Percentiles rank a stretch among this genome's conserved stretches.
phyloP scores from a whole-genome alignment of 2,113 vertebrate species.

The Eretmochelys imbricata region DNA sequence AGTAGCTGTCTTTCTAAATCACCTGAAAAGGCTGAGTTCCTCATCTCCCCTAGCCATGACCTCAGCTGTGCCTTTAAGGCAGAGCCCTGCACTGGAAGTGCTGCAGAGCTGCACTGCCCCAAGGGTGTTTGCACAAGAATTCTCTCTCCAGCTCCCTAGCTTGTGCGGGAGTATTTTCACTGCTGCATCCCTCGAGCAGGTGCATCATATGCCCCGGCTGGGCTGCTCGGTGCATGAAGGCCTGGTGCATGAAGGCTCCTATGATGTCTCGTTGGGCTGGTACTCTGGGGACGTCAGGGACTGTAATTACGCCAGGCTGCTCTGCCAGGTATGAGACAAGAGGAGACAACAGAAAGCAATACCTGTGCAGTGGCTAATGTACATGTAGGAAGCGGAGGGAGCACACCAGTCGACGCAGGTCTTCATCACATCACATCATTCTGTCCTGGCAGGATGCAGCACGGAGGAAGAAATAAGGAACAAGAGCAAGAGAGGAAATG shows the following conservation, averaged over 20 bases:
- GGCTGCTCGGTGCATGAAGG: neutral
- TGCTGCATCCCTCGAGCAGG: neutral
- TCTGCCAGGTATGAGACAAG: neutral
- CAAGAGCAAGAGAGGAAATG: neutral
- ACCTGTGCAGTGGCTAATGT: neutral
- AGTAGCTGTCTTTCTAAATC: constrained; percentile 17
- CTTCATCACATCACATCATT: neutral
- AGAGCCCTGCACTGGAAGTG: neutral
- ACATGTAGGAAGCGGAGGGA: neutral
- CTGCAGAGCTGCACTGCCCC: neutral
- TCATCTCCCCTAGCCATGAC: neutral
- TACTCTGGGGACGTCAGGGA: neutral
- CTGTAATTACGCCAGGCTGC: neutral
- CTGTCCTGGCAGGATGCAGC: neutral
- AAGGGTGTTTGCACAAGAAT: neutral
- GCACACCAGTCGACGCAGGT: neutral
- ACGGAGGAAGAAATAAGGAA: neutral
- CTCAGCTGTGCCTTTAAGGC: neutral
- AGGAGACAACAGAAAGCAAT: neutral
- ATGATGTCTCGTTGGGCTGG: rapidly evolving
- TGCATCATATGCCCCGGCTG: no score
- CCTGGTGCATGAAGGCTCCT: neutral
- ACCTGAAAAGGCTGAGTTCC: neutral
- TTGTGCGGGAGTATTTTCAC: neutral
- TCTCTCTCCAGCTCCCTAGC: neutral